Base-by-base conservation (phyloP, 1,140 invertebrate genomes). In the Leptinotarsa defecta region DNA sequence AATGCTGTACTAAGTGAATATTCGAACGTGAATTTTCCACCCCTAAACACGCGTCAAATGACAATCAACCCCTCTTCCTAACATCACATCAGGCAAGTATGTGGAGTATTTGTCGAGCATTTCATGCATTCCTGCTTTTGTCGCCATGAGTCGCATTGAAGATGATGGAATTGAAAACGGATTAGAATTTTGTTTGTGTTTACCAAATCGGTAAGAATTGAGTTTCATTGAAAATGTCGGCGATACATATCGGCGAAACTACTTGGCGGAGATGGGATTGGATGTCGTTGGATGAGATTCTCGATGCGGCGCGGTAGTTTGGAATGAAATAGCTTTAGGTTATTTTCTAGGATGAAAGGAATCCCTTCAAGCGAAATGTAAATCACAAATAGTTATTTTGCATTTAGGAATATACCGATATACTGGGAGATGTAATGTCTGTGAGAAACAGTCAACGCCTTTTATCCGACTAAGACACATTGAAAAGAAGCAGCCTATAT, bases 101-200 rank as follows among this genome's bases (percentile, higher is more conserved):
- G 52, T 57, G 52, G 52, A 57, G 52, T 57, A 57, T 57, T 57
- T 57, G 52, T 57, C 52, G 52, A 4, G 52, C 52, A 57, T 57
- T 57, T 57, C 52, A n/a, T 57, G 52, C 52, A 57, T 57, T 57
- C 52, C 52, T 57, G 52, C 52, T 57, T 57, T 57, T 57, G 52
- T 57, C 17, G 52, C 52, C 52, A 57, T 6, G 52, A 57, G 52
- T 57, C 52, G 52, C 13, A 57, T 19, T 57, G 52, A 57, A 57
- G 52, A 57, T 57, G 52, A 57, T 57, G 52, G 52, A 57, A 57
- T 57, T 57, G 52, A 57, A 57, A 57, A 57, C 52, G 52, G 52
- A 57, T 57, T 57, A 57, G 52, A 57, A 57, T 57, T 57, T 57
- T 57, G 52, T 57, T 57, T 57, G 52, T 57, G 52, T 57, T 57